A percentile compares a stretch with the other conserved stretches of the same genome.
Evolutionary conservation across 2,113 vertebrate species (phyloP).

Genomic region (rat (Rattus norvegicus)): GRCr8 NC_086028.1:77719001-77719500

Average conservation of each 20-base stretch:
- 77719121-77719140: too few species aligned
- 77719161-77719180: neutral
- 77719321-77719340: conserved; percentile 2
- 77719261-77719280: neutral
- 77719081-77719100: neutral
- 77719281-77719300: neutral
- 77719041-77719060: neutral
- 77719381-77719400: neutral
- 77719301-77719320: neutral
- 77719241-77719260: neutral
- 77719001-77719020: neutral
- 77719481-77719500: neutral
- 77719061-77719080: neutral
- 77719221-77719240: neutral
- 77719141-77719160: neutral
- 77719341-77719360: neutral
- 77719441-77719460: neutral
- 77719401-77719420: neutral
- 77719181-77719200: neutral
- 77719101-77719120: neutral
- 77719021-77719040: neutral
- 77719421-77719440: neutral
- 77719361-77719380: neutral
- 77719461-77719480: neutral
- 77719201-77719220: neutral